A percentile compares a stretch with the other conserved stretches of the same genome.
Evolutionary conservation across 2,888 invertebrate species (phyloP).

Genomic region (Lasioglossum figueresi): DNA sequence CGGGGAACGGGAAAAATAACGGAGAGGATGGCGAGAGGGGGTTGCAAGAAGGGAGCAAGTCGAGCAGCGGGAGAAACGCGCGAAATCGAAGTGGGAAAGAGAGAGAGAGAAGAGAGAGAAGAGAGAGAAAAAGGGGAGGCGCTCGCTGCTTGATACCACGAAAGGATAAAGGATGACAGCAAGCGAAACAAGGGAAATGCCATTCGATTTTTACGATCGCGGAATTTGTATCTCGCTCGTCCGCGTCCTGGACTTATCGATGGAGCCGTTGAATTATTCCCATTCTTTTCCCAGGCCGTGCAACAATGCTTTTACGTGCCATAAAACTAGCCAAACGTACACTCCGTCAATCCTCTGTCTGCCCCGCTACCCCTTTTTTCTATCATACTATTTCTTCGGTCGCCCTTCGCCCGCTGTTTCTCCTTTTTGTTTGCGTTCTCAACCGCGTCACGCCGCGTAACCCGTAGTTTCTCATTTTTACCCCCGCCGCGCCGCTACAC

Average conservation of each 20-base stretch:
- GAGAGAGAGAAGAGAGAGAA: background rate
- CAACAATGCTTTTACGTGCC: conserved; percentile 80
- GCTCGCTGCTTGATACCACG: conserved; percentile 53
- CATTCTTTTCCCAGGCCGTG: conserved; percentile 74
- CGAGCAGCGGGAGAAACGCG: conserved; percentile 17
- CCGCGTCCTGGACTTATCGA: conserved; percentile 73
- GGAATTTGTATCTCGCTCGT: conserved; percentile 77
- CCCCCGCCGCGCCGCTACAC: background rate
- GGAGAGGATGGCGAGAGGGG: background rate
- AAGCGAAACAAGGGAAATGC: conserved; percentile 58
- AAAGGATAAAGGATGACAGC: conserved; percentile 63
- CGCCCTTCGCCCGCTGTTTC: background rate
- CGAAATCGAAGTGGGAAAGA: conserved; percentile 35
- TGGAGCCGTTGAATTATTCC: conserved; percentile 77
- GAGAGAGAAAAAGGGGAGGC: background rate
- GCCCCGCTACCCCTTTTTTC: conserved; percentile 39
- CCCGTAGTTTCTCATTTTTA: conserved; percentile 14
- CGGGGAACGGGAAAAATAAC: conserved; percentile 42
- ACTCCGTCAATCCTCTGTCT: conserved; percentile 58
- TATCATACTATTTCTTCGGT: conserved; percentile 25
- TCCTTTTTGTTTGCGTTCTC: background rate
- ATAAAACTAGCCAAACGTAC: conserved; percentile 73
- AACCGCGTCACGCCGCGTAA: background rate
- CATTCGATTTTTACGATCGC: conserved; percentile 78
- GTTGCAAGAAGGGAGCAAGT: background rate